Evolutionary conservation across 2,888 invertebrate species (phyloP), one percentile per base, ranked within the genome.

Genomic region (Aleiodes leptofemur): DNA sequence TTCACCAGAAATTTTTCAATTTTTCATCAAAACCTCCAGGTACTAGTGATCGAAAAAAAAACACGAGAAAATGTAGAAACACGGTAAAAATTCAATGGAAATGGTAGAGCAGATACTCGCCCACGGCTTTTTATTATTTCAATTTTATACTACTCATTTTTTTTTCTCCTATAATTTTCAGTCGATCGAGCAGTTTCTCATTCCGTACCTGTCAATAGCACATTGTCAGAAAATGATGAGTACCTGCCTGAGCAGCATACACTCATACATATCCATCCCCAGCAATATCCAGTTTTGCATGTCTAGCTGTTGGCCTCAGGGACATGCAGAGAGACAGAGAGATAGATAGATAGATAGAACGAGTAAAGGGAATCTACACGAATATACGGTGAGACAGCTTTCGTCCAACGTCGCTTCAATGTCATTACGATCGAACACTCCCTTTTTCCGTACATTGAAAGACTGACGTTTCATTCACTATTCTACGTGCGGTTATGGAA

Each of bases 161-260:
- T 57, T 66, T 69, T 76, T 57, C 69, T 61, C 66, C 57, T 68
- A 76, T 72, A 76, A 78, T 78, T 78, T 76, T 76, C 70, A 78
- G 76, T 79, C 77, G 77, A 78, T 79, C 79, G 74, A 66, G 72
- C 77, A 75, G 74, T 79, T 79, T 76, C 76, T 78, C 79, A 79
- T 79, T 79, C 69, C 79, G 77, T 66, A 79, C 53, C 79, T 78
- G 79, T 79, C 79, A 77, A 77, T 79, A 77, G 73, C 79, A 79
- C 71, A 76, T 76, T 77, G 79, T 79, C 79, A 77, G 74, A 66
- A 73, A 23, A 71, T 79, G 79, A 79, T 77, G 79, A 79, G 76
- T 76, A 77, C 76, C 79, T 79, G 77, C 77, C 77, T 77, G 76
- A 74, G 76, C 74, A 74, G 74, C 72, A 76, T 69, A 71, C 73